Base-by-base conservation (phyloP, 2,113 vertebrate species). In the Scatophagus argus region DNA sequence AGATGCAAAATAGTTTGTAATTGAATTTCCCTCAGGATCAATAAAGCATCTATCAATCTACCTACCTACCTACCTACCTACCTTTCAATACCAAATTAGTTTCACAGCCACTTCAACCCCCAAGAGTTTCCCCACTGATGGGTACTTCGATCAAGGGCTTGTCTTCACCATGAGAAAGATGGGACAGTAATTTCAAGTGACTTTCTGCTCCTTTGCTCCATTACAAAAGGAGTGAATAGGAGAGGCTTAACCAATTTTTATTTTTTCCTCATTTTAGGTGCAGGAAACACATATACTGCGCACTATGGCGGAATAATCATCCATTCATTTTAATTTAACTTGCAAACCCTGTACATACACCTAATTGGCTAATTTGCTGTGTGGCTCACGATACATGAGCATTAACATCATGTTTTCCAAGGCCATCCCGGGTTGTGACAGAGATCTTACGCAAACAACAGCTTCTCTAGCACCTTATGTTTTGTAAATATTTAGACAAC, bases 61-160 rank as follows among this genome's bases (percentile, higher is more conserved):
- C n/a, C n/a, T n/a, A n/a, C n/a, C n/a, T n/a, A n/a, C n/a, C n/a
- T n/a, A n/a, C n/a, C n/a, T n/a, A n/a, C n/a, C n/a, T 4, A 10
- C 52, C 19, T 4, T 6, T 29, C 6, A 3, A 0, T 64, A 6
- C 3, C 12, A 39, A 46, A 62, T 62, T 6, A 73, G 23, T 41
- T 64, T 51, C 29, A 56, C 14, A 25, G 25, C n/a, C 59, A 74
- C 38, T 54, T 58, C 27, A 31, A 23, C 51, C 32, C 51, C 43
- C 3, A 17, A n/a, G 66, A 8, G 46, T 12, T 2, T 67, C 54
- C 65, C 14, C 1, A 43, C 47, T 44, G 16, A 52, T 41, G 29
- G 43, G 9, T 27, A 46, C 38, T 38, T 41, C 34, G 2, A 46
- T 16, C 58, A 43, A 31, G 44, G 16, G 8, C 21, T 36, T 47